phyloP scores from a whole-genome alignment of 2,797 vertebrate genomes.

The Myripristis jacobus region DNA sequence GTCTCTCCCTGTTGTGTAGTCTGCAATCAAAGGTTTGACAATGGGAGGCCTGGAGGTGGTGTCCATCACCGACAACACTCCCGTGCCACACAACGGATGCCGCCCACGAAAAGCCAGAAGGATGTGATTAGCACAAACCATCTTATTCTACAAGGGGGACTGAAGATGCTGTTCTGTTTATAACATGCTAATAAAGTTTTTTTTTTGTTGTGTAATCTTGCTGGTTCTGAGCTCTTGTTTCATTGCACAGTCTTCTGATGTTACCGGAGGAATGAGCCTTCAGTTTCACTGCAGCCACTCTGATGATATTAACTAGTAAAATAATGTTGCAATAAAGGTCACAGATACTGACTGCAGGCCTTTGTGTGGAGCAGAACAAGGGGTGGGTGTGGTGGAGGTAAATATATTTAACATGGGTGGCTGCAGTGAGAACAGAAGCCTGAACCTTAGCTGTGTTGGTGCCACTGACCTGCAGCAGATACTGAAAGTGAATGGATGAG shows the following conservation, averaged over 20 bases:
- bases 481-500: not conserved
- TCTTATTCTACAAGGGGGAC: not conserved
- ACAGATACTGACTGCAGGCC: slow-evolving; percentile 9
- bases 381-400: too few relatives aligned
- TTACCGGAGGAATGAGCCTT: slow-evolving; percentile 33
- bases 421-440: slow-evolving; percentile 3
- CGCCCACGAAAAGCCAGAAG: slow-evolving; percentile 92
- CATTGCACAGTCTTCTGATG: slow-evolving; percentile 21
- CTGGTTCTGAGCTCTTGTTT: slow-evolving; percentile 23
- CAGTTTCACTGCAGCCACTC: slow-evolving; percentile 22
- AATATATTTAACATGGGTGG: not conserved
- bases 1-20: slow-evolving; percentile 77
- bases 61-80: slow-evolving; percentile 97
- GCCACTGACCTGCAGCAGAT: not conserved
- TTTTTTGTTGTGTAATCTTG: slow-evolving; percentile 42
- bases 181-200: slow-evolving; percentile 68
- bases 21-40: slow-evolving; percentile 93
- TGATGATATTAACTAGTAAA: slow-evolving; percentile 19
- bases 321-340: slow-evolving; percentile 25
- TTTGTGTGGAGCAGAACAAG: slow-evolving; percentile 9
- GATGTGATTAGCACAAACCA: slow-evolving; percentile 60
- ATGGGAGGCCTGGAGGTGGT: slow-evolving; percentile 95
- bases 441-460: not conserved
- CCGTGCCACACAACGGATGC: slow-evolving; percentile 96
- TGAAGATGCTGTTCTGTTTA: slow-evolving; percentile 22